Percentiles rank a stretch among this genome's conserved stretches.
phyloP scores from a whole-genome alignment of 2,113 vertebrate species.

The Brienomyrus brachyistius region DNA sequence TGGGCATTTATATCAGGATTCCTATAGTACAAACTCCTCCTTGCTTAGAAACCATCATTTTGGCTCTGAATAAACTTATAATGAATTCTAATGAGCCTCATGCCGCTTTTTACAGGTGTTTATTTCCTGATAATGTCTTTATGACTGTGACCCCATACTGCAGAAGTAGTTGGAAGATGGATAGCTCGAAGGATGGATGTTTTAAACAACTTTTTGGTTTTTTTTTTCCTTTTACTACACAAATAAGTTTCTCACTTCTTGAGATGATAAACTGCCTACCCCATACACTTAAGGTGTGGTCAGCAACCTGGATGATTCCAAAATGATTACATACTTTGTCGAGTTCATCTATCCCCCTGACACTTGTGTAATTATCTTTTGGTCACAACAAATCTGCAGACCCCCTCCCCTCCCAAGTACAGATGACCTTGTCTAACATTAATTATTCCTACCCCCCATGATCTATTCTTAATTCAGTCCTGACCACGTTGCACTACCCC shows the following conservation, averaged over 20 bases:
- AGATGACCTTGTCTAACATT: conserved; percentile 2
- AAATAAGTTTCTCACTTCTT: not conserved
- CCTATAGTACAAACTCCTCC: not conserved
- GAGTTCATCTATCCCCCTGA: not conserved
- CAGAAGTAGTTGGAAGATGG: not conserved
- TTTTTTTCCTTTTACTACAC: not conserved
- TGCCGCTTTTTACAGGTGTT: not conserved
- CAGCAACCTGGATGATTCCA: not conserved
- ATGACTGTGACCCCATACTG: not conserved
- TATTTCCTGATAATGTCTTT: not conserved
- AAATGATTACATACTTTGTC: not conserved
- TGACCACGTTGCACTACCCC: not conserved
- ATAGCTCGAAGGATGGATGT: not conserved
- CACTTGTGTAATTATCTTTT: not conserved
- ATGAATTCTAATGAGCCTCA: not conserved
- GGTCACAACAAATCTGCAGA: not conserved
- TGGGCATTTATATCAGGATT: not conserved
- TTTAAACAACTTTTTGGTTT: not conserved
- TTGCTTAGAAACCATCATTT: not conserved
- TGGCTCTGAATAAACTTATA: not conserved
- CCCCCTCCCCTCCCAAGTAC: not conserved
- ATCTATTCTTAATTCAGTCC: conserved; percentile 12
- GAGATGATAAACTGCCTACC: not conserved
- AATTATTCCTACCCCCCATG: not conserved
- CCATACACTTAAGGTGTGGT: not conserved